Percentiles rank a stretch among this genome's conserved stretches.
These are phyloP conservation scores for Brachyalestes nurse DNA, from an alignment of 2,797 vertebrate species.

Conservation along the genomic window DNA sequence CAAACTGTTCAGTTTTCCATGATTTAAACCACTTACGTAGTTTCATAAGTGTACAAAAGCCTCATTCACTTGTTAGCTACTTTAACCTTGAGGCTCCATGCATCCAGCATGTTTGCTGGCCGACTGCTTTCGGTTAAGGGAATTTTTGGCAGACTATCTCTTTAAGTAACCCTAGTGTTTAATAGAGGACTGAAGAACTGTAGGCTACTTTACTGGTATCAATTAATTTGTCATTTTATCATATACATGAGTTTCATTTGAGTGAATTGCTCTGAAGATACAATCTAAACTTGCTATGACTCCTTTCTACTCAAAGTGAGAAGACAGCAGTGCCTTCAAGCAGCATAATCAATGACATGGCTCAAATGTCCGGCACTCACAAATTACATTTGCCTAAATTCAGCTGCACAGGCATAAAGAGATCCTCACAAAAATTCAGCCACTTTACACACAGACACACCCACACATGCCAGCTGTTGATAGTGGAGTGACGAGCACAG, in stretches of 20 bases:
- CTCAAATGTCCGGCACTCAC: constrained; percentile 7
- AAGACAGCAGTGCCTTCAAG: background rate
- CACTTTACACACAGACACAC: background rate
- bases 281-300: background rate
- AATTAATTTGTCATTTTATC: background rate
- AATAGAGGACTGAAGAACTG: background rate
- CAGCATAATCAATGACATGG: constrained; percentile 22
- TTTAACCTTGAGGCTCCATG: too few species aligned
- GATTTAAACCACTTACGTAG: too few species aligned
- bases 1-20: too few species aligned
- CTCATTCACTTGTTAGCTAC: too few species aligned
- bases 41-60: too few species aligned
- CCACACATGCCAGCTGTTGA: constrained; percentile 47
- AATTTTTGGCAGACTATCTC: background rate
- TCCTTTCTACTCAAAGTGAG: constrained; percentile 5
- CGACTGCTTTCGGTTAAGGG: too few species aligned
- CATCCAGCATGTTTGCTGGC: too few species aligned
- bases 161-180: background rate
- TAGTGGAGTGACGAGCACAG: constrained; percentile 27
- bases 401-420: constrained; percentile 17
- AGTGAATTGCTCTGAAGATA: background rate
- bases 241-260: background rate
- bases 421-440: constrained; percentile 8
- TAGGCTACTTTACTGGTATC: background rate
- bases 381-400: constrained; percentile 28